Conservation (phyloP, 2,113 vertebrate genomes). For the Xiphophorus maculatus region DNA sequence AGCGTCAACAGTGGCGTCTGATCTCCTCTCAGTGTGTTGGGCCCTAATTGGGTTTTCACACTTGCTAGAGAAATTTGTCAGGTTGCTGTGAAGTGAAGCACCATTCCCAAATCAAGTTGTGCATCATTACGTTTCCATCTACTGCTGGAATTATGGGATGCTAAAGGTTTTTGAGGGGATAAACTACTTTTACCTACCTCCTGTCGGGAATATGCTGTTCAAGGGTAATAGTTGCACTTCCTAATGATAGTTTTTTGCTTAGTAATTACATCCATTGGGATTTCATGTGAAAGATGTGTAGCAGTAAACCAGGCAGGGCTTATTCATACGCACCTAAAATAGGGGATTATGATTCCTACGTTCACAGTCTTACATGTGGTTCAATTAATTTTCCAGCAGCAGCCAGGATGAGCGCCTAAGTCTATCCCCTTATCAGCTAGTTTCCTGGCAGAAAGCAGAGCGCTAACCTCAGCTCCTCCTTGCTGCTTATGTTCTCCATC, state of each 20-base stretch:
- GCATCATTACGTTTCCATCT: conserved; percentile 30
- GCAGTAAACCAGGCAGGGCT: conserved; percentile 29
- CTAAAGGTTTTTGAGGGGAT: conserved; percentile 19
- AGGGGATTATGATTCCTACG: conserved; percentile 54
- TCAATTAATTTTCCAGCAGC: conserved; percentile 62
- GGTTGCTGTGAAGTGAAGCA: conserved; percentile 60
- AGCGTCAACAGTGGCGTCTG: conserved; percentile 51
- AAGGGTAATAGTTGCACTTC: conserved; percentile 42
- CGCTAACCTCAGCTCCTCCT: conserved; percentile 41
- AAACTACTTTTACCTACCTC: conserved; percentile 29
- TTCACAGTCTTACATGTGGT: conserved; percentile 46
- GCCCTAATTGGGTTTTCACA: conserved; percentile 67
- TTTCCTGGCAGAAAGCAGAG: conserved; percentile 56
- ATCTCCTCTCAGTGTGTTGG: conserved; percentile 38
- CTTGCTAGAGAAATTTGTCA: conserved; percentile 60
- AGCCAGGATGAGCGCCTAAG: conserved; percentile 58
- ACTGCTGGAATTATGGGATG: conserved; percentile 26
- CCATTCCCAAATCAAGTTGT: conserved; percentile 46
- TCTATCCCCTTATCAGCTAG: conserved; percentile 65
- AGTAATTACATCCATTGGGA: conserved; percentile 61
- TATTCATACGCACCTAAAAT: conserved; percentile 56
- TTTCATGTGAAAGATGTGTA: conserved; percentile 48
- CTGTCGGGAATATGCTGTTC: conserved; percentile 43
- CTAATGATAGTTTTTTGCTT: conserved; percentile 41
- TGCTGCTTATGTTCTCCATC: conserved; percentile 60